A percentile compares a stretch with the other conserved stretches of the same genome.
These are phyloP conservation scores for Tachypleus tridentatus DNA, from an alignment of 1,140 invertebrate species.

Conservation along the genomic window DNA sequence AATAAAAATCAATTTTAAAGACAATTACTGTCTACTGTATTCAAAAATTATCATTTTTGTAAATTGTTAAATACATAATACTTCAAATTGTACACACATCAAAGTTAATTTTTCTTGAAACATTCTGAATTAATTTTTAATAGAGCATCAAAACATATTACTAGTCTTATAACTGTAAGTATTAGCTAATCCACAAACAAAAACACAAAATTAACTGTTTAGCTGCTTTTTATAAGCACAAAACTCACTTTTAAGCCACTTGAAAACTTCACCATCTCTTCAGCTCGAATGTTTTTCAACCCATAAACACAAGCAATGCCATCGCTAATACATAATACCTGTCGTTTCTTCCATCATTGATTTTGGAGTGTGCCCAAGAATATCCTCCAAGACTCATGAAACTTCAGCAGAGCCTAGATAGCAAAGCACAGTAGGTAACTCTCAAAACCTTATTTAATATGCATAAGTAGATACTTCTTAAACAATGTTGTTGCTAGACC, in stretches of 20 bases:
- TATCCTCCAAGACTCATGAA: slow-evolving; percentile 92
- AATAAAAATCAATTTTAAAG: slow-evolving; percentile 9
- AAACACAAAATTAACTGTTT: neutral
- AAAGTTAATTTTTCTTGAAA: too few species aligned
- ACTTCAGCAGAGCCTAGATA: slow-evolving; percentile 58
- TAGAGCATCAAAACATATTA: too few species aligned
- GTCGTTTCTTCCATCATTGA: slow-evolving; percentile 96
- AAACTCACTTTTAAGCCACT: slow-evolving; percentile 86
- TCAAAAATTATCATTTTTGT: too few species aligned
- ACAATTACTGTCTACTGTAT: too few species aligned
- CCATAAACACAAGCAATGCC: slow-evolving; percentile 99
- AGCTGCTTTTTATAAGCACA: neutral
- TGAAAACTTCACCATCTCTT: slow-evolving; percentile 99
- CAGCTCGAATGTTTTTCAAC: slow-evolving; percentile 98
- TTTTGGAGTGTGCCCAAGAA: slow-evolving; percentile 60
- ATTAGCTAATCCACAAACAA: slow-evolving; percentile 8
- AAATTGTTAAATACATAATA: too few species aligned
- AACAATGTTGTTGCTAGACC: too few species aligned
- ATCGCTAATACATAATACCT: slow-evolving; percentile 98
- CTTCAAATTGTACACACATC: too few species aligned
- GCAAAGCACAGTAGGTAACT: too few species aligned
- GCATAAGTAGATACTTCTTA: too few species aligned
- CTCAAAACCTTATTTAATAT: too few species aligned
- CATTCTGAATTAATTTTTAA: neutral
- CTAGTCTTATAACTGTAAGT: too few species aligned